Base-by-base conservation (phyloP, 2,113 vertebrate species). In the Paracanthobrama guichenoti region DNA sequence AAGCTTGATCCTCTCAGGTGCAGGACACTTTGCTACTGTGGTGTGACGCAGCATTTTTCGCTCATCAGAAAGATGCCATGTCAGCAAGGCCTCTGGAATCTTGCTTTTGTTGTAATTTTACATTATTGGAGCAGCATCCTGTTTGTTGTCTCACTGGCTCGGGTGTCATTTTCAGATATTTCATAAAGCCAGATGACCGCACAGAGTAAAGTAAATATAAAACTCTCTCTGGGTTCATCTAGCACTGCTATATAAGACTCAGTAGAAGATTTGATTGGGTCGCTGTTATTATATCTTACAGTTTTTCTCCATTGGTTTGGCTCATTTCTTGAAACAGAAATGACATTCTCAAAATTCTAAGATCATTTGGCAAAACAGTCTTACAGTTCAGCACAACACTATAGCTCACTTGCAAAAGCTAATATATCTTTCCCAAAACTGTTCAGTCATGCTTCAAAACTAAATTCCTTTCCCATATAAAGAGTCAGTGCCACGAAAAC, bases 1-100 rank as follows among this genome's bases (percentile, higher is more conserved):
- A 69, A 39, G 44, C 59, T 50, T 44, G 66, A 79, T 26, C 42
- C 66, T 60, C 69, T 78, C 84, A 73, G 77, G 76, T 85, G 83
- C 35, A 35, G 24, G 28, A 55, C 75, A 62, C 48, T 67, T 20
- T 77, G 46, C 48, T 57, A 3, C 14, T 46, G 75, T 72, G 64
- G 72, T 24, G 83, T 84, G 83, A 71, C 64, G 26, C 48, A 35
- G 75, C 50, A 14, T 57, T 79, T 50, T 72, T 71, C 42, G 72
- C 83, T 84, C 66, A 11, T 80, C 77, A 31, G 46, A 50, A 73
- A 73, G 18, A 14, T 18, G 84, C 66, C 14, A 4, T 44, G 35
- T 60, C 66, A n/a, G 83, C 83, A 60, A 31, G 62, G 22, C 53
- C 75, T 55, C 18, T 53, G 46, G 26, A 55, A 48, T 71, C 53